Percentiles rank a stretch among this genome's conserved stretches.
Evolutionary conservation across 2,113 vertebrate species (phyloP).

Genomic region (Sebastes schlegelii): DNA sequence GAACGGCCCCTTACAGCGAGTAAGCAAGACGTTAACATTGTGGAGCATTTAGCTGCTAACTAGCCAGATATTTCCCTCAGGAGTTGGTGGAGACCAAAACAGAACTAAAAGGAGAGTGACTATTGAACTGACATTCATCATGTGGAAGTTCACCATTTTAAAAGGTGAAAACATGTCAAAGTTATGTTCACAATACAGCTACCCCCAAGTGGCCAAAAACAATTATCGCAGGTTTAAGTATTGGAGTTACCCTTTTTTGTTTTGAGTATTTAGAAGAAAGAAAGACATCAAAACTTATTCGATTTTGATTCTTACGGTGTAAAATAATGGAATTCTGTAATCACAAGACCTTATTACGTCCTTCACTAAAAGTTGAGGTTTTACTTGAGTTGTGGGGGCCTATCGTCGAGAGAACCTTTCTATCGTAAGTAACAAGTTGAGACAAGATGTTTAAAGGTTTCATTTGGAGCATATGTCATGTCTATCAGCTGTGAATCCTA

Average conservation of each 20-base stretch:
- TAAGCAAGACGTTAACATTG: background rate
- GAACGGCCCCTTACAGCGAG: no score
- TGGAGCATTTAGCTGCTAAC: background rate
- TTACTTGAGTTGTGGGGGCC: background rate
- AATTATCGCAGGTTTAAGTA: background rate
- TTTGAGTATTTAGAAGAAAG: background rate
- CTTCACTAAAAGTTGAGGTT: background rate
- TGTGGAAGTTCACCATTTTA: background rate
- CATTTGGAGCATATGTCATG: conserved; percentile 80
- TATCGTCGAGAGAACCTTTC: conserved; percentile 51
- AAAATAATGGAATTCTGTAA: conserved; percentile 1
- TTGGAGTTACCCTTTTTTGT: background rate
- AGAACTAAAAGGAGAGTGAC: background rate
- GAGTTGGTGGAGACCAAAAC: background rate
- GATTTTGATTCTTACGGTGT: background rate
- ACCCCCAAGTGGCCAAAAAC: background rate
- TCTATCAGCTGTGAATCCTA: conserved; percentile 78
- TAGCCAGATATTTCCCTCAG: background rate
- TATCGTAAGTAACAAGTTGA: conserved; percentile 74
- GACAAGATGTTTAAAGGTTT: conserved; percentile 84
- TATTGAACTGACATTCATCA: background rate
- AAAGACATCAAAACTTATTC: background rate
- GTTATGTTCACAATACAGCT: background rate
- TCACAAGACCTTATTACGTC: background rate
- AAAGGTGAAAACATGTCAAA: background rate